phyloP scores from a whole-genome alignment of 2,113 vertebrate species.

The Tetrax tetrax region DNA sequence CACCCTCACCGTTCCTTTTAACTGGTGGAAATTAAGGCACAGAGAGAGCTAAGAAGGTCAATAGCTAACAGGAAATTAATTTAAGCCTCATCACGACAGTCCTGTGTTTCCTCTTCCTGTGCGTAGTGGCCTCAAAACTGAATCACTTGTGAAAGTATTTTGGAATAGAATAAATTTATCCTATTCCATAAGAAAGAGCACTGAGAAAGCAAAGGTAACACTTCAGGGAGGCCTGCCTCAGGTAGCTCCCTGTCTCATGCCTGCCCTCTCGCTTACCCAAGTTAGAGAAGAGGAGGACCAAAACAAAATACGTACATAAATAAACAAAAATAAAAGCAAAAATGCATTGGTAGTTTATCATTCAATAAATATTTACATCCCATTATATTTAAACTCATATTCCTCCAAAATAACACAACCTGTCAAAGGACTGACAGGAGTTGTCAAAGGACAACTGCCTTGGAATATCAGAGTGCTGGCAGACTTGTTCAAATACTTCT shows the following conservation, averaged over 20 bases:
- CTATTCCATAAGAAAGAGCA: neutral
- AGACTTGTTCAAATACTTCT: neutral
- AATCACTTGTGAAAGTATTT: neutral
- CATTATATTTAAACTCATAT: neutral
- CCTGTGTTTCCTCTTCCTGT: neutral
- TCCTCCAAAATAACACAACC: neutral
- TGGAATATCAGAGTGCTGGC: neutral
- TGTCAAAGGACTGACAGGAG: neutral
- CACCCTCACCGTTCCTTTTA: neutral
- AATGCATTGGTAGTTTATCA: neutral
- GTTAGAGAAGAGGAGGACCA: neutral
- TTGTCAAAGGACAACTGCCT: neutral
- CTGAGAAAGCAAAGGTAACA: neutral
- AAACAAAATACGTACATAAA: neutral
- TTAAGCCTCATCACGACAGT: neutral
- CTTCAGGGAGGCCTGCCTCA: neutral
- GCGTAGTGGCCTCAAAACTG: neutral
- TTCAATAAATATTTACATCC: neutral
- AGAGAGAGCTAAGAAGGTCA: neutral
- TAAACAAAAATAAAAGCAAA: neutral
- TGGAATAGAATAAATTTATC: neutral
- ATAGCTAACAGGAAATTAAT: neutral
- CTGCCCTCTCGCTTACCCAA: neutral
- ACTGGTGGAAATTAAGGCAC: neutral
- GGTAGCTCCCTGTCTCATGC: neutral